A percentile compares a stretch with the other conserved stretches of the same genome.
Conservation (phyloP, 2,113 vertebrate species). For the Podiceps cristatus region DNA sequence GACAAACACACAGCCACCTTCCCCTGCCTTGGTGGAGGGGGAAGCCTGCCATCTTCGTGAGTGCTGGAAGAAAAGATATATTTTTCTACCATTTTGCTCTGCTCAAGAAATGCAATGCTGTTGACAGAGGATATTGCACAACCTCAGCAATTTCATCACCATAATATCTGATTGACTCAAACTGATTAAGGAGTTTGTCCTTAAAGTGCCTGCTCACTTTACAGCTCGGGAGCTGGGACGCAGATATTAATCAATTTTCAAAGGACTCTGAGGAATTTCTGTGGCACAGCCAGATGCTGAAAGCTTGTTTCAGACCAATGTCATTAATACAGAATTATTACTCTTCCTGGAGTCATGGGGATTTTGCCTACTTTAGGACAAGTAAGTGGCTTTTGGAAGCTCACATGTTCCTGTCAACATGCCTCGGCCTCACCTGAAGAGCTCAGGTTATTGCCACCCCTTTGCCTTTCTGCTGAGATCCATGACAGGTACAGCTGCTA, state of each 20-base stretch:
- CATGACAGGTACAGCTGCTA: neutral
- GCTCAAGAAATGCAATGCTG: neutral
- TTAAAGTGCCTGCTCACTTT: neutral
- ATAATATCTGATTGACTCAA: neutral
- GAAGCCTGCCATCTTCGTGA: neutral
- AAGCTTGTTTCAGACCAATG: neutral
- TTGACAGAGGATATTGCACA: constrained; percentile 11
- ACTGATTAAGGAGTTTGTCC: neutral
- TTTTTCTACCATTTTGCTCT: neutral
- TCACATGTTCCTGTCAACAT: neutral
- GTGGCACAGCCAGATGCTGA: neutral
- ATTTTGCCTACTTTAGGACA: neutral
- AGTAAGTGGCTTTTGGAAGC: neutral
- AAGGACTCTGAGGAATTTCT: neutral
- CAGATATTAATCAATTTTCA: neutral
- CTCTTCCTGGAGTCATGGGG: neutral
- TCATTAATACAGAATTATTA: neutral
- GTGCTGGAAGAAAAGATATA: neutral
- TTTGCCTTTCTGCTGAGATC: neutral
- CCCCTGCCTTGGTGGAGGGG: rapidly evolving
- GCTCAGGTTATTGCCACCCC: neutral
- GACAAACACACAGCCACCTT: neutral
- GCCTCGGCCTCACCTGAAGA: neutral
- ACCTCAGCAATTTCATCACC: neutral
- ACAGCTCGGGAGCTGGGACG: neutral